A percentile compares a stretch with the other conserved stretches of the same genome.
Evolutionary conservation across 1,140 invertebrate species (phyloP).

Genomic region (Heliconius melpomene): DNA sequence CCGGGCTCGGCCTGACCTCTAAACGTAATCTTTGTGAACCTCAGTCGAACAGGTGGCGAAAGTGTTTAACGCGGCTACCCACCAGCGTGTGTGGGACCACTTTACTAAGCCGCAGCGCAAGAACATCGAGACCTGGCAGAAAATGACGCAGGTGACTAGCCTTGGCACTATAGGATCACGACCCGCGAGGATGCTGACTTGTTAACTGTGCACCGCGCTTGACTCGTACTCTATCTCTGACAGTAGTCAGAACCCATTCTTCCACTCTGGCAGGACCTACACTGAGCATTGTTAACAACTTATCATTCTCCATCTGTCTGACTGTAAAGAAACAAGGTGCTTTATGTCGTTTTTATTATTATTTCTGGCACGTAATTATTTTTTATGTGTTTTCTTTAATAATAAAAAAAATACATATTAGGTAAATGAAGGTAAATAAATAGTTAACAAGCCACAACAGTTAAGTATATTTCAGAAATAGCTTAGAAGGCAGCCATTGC

Average conservation of each 20-base stretch:
- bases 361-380: slow-evolving; percentile 6
- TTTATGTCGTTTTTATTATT: background rate
- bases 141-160: slow-evolving; percentile 95
- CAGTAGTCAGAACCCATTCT: too few species aligned
- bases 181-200: background rate
- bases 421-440: background rate
- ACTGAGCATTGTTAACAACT: background rate
- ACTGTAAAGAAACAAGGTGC: slow-evolving; percentile 5
- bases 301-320: background rate
- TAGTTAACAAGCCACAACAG: background rate
- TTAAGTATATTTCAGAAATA: background rate
- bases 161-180: slow-evolving; percentile 23
- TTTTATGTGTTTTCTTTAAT: slow-evolving; percentile 2
- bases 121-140: slow-evolving; percentile 98
- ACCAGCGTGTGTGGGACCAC: slow-evolving; percentile 99
- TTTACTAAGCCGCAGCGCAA: slow-evolving; percentile 99
- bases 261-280: too few species aligned
- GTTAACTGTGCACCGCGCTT: background rate
- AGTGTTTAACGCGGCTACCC: slow-evolving; percentile 95
- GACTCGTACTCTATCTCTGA: background rate
- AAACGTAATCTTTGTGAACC: slow-evolving; percentile 76
- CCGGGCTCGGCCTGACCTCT: slow-evolving; percentile 54
- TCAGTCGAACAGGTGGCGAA: slow-evolving; percentile 98
- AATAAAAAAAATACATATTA: background rate
- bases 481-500: slow-evolving; percentile 19